Percentiles rank a stretch among this genome's conserved stretches.
phyloP scores from a whole-genome alignment of 2,888 invertebrate genomes.

The Agrochola lota region DNA sequence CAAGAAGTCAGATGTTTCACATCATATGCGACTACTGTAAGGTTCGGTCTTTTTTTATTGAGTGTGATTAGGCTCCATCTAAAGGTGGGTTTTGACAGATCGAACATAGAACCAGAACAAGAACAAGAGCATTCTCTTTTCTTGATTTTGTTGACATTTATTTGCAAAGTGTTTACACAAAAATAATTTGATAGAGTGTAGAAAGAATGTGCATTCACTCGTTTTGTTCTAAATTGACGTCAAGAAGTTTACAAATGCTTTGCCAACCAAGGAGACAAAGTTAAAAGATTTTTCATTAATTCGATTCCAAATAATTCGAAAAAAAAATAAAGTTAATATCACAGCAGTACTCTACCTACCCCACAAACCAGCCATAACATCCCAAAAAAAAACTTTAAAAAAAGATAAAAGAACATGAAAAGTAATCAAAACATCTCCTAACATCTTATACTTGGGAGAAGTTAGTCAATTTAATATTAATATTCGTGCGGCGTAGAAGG shows the following conservation, averaged over 20 bases:
- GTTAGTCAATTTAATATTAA: slow-evolving; percentile 67
- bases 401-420: slow-evolving; percentile 50
- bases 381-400: slow-evolving; percentile 19
- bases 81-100: background rate
- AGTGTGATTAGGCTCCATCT: background rate
- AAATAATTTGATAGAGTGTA: background rate
- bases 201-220: background rate
- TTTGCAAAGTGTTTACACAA: background rate
- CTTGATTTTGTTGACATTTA: background rate
- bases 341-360: background rate
- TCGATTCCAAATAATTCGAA: too few relatives aligned
- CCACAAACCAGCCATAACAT: slow-evolving; percentile 1
- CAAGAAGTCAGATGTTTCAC: too few relatives aligned
- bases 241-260: background rate
- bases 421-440: slow-evolving; percentile 61
- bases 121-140: background rate
- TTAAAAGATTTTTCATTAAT: too few relatives aligned
- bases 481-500: slow-evolving; percentile 62
- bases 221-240: background rate
- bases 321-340: background rate
- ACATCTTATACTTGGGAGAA: slow-evolving; percentile 53
- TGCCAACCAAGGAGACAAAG: background rate
- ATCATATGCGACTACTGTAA: too few relatives aligned
- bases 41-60: background rate
- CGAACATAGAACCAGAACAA: background rate